Percentiles rank a stretch among this genome's conserved stretches.
These are phyloP conservation scores for Zygogramma bicolorata DNA, from an alignment of 2,888 invertebrate species.

Conservation along the genomic window DNA sequence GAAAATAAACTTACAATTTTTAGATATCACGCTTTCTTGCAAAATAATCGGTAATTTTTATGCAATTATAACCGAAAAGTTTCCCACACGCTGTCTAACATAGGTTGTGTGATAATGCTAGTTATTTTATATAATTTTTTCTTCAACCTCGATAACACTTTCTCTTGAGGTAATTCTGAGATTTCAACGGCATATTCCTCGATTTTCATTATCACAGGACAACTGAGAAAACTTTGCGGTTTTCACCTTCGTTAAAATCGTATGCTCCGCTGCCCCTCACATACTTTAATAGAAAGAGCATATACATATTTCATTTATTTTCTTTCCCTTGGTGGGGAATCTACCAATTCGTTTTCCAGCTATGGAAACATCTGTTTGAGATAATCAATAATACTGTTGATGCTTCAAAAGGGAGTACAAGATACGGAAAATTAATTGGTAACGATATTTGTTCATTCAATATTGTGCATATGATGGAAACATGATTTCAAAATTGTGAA, in stretches of 20 bases:
- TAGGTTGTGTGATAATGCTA: no score
- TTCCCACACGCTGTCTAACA: no score
- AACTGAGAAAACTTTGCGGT: not conserved
- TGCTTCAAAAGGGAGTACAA: not conserved
- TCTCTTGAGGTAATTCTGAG: not conserved
- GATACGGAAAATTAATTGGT: not conserved
- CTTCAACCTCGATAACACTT: no score
- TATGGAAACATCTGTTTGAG: not conserved
- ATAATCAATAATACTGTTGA: not conserved
- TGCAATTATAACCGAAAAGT: no score
- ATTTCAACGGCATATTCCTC: not conserved
- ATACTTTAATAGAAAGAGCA: not conserved
- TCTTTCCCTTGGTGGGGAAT: not conserved
- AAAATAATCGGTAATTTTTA: no score
- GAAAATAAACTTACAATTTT: no score
- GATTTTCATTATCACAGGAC: not conserved
- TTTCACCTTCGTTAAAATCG: conserved; percentile 11
- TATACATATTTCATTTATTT: conserved; percentile 16
- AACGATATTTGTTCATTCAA: no score
- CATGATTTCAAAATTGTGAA: no score
- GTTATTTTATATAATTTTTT: no score
- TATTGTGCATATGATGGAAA: no score
- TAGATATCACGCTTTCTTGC: no score
- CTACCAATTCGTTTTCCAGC: conserved; percentile 1
- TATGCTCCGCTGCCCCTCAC: conserved; percentile 2